Base-by-base conservation (phyloP, 2,797 vertebrate genomes). In the Acridotheres tristis region DNA sequence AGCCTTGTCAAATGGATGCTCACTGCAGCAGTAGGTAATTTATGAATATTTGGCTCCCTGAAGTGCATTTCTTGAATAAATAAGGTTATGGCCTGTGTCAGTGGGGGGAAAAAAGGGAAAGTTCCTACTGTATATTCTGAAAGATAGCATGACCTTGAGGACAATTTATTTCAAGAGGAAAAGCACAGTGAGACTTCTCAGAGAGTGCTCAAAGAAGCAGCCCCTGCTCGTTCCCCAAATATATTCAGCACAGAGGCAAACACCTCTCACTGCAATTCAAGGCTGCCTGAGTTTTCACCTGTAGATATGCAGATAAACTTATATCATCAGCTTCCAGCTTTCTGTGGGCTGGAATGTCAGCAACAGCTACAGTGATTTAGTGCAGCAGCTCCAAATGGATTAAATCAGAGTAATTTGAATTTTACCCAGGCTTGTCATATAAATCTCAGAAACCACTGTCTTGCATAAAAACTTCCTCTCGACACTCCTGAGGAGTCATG, bases 361-460 rank as follows among this genome's bases (percentile, higher is more conserved):
- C 96, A 96, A 9, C 86, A 96, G 96, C 97, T 75, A 88, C 91
- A 78, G 95, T 98, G 97, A 98, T 98, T 98, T 98, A 98, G 94
- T 96, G 97, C 96, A 95, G 94, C 68, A 75, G 97, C 96, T 97
- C 97, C 93, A 90, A 97, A 96, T 96, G 97, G 97, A 97, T 98
- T 97, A 97, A 98, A 98, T 97, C 97, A 95, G 92, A 97, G 96
- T 97, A 96, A 98, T 98, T 98, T 97, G 97, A 98, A 98, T 98
- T 97, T 97, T 97, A 98, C 96, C 96, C 61, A 80, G 97, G 92
- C 97, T 97, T 97, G 97, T 97, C 97, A 96, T 95, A 97, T 96
- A 97, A 97, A 97, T 98, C 97, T 98, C 95, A 88, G 96, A 97
- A 98, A 97, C 95, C 93, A 97, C 97, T 78, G 96, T 94, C 97